Base-by-base conservation (phyloP, 1,140 invertebrate species). In the Drosophila baimaii region DNA sequence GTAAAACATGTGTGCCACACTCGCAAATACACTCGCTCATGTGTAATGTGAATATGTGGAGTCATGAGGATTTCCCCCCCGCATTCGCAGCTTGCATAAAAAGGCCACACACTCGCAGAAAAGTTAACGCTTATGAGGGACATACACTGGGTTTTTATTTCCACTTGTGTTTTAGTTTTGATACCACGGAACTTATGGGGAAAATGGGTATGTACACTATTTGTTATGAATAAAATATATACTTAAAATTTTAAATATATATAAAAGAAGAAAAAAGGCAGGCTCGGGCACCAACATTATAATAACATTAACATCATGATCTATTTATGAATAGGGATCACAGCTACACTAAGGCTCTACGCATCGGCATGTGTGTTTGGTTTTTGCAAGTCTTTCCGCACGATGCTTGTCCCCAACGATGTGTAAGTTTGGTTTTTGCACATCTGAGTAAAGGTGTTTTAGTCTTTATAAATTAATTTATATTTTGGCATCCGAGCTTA, bases 1-100 rank as follows among this genome's bases (percentile, higher is more conserved):
- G 75, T 77, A 57, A 54, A 70, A 77, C 74, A 77, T 77, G 51
- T 58, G 47, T 35, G 51, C 31, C 31, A 56, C 43, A 57, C 71
- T 35, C 52, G 65, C 73, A 66, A 66, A 75, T 47, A 75, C 71
- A 75, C 33, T 39, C 61, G 33, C 52, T 51, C 73, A 58, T 72
- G 52, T 71, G 65, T 71, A 71, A 72, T 72, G 52, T 35, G 51
- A 49, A 58, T 33, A 58, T 44, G 69, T 33, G 69, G 66, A 71
- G 69, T 71, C 66, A 68, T 25, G 35, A 21, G 27, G 65, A 52
- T 25, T 46, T 21, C 5, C 27, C 19, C 33, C 58, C 19, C 9
- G 25, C 10, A 41, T 17, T 58, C 59, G 37, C 13, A 31, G 27
- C 33, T 29, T 33, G 62, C 46, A 47, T 68, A 59, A 76, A 76